These are phyloP conservation scores for Laspeyria flexula DNA, from an alignment of 2,888 invertebrate species.

Conservation along the genomic window DNA sequence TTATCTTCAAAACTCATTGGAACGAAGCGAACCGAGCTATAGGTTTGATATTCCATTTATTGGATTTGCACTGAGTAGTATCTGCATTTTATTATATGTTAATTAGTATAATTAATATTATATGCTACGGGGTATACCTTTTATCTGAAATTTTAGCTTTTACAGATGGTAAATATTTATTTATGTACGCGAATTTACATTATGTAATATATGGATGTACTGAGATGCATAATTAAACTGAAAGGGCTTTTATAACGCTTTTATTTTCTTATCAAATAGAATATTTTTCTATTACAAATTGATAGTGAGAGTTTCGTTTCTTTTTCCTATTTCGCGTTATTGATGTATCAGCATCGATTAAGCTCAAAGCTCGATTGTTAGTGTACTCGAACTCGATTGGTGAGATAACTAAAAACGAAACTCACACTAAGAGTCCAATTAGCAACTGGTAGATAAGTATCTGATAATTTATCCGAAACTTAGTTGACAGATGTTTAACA, in stretches of 20 bases:
- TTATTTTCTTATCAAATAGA: not conserved
- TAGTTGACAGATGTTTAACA: no score
- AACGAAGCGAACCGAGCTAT: constrained; percentile 82
- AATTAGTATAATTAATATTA: constrained; percentile 43
- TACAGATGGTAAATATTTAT: constrained; percentile 9
- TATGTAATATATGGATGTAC: not conserved
- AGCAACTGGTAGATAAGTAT: no score
- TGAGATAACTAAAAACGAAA: no score
- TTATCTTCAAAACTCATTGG: constrained; percentile 68
- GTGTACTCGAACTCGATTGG: no score
- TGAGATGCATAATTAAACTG: not conserved
- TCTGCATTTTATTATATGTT: constrained; percentile 58
- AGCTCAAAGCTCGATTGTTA: no score
- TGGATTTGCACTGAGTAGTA: constrained; percentile 78
- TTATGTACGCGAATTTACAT: constrained; percentile 9
- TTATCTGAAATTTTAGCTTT: constrained; percentile 30
- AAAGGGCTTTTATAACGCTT: constrained; percentile 26
- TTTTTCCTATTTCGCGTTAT: not conserved
- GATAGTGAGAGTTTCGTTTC: not conserved
- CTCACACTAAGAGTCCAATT: no score
- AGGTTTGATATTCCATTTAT: constrained; percentile 82
- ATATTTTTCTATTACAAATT: not conserved
- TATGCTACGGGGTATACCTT: constrained; percentile 38
- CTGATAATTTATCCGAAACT: no score
- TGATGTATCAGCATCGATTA: no score